Percentiles rank a stretch among this genome's conserved stretches.
Evolutionary conservation across 2,797 vertebrate genomes (phyloP).

Genomic region (Anisognathus igniventris): DNA sequence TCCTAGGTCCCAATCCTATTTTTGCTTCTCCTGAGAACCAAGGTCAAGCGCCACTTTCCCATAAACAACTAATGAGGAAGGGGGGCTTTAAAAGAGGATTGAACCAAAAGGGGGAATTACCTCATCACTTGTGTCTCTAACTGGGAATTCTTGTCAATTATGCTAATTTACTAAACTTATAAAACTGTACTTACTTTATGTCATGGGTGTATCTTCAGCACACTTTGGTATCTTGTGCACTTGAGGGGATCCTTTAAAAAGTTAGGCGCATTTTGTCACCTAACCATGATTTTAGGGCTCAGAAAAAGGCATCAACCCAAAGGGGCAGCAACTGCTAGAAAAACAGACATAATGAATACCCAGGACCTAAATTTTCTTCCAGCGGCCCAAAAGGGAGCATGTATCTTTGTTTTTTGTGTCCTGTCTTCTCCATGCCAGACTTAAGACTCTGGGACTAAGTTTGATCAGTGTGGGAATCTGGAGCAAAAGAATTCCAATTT

Average conservation of each 20-base stretch:
- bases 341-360: background rate
- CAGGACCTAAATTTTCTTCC: background rate
- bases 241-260: background rate
- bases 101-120: background rate
- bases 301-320: background rate
- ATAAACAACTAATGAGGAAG: background rate
- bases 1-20: background rate
- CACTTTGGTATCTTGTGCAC: background rate
- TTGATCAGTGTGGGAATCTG: background rate
- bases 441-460: background rate
- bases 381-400: background rate
- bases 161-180: background rate
- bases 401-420: background rate
- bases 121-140: background rate
- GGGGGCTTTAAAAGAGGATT: background rate
- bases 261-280: background rate
- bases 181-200: background rate
- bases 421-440: background rate
- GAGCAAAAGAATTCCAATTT: background rate
- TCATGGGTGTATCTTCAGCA: rapidly evolving
- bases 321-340: background rate
- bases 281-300: background rate
- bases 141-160: background rate
- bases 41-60: rapidly evolving
- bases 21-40: background rate